Percentiles rank a stretch among this genome's conserved stretches.
Conservation (phyloP, 2,113 vertebrate species). For the Entelurus aequoreus region DNA sequence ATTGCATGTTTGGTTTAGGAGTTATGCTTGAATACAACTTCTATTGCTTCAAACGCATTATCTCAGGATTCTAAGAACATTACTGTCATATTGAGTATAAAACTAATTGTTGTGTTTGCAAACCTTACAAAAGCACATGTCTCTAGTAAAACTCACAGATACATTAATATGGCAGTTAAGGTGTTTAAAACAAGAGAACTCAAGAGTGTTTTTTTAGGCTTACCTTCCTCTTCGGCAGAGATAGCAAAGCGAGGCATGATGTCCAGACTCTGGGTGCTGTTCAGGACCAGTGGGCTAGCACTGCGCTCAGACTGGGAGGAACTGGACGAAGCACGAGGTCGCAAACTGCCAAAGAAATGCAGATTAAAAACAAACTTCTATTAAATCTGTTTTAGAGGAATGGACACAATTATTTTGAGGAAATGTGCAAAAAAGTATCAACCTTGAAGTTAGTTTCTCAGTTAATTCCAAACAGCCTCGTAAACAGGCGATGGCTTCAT, state of each 20-base stretch:
- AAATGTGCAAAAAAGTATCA: neutral
- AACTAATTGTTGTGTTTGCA: no score
- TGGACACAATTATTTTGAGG: no score
- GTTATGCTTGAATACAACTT: no score
- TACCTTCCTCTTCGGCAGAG: constrained; percentile 83
- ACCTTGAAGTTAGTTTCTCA: neutral
- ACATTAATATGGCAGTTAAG: neutral
- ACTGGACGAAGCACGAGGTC: constrained; percentile 82
- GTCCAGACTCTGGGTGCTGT: constrained; percentile 83
- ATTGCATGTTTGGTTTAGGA: no score
- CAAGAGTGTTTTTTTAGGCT: neutral
- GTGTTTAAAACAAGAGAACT: neutral
- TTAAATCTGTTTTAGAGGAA: neutral
- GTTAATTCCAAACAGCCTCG: neutral
- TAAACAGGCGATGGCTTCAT: constrained; percentile 2
- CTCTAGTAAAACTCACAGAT: no score
- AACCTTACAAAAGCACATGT: no score
- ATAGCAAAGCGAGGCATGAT: constrained; percentile 85
- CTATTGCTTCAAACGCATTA: no score
- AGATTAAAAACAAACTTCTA: neutral
- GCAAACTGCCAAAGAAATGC: constrained; percentile 62
- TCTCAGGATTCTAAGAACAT: no score
- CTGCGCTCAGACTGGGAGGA: constrained; percentile 81
- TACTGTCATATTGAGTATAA: no score
- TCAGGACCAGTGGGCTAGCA: constrained; percentile 72